A percentile compares a stretch with the other conserved stretches of the same genome.
Conservation (phyloP, 35 echinoderm and acorn worm species). For the Eucidaris tribuloides region DNA sequence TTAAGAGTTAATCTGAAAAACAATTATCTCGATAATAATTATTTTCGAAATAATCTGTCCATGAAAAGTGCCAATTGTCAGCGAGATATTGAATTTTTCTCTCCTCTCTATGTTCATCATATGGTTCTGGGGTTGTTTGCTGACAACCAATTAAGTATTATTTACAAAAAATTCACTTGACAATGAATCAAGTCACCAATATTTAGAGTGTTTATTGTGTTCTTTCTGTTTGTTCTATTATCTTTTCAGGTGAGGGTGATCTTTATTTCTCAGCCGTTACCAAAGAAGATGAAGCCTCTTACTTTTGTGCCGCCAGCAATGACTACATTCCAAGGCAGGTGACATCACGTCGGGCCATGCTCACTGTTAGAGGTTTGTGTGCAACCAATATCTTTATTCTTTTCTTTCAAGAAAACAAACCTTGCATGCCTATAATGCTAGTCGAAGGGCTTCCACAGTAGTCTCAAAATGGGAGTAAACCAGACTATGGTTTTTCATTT, state of each 20-base stretch:
- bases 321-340: slow-evolving; percentile 55
- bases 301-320: slow-evolving; percentile 91
- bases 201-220: too few species aligned
- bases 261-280: slow-evolving; percentile 65
- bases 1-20: too few species aligned
- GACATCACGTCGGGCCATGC: slow-evolving; percentile 63
- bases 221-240: background rate
- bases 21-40: too few species aligned
- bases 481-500: background rate
- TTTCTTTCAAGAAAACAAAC: background rate
- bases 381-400: background rate
- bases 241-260: slow-evolving; percentile 70
- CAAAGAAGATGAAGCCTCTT: slow-evolving; percentile 69
- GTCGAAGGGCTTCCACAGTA: background rate
- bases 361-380: slow-evolving; percentile 75
- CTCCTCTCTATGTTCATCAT: too few species aligned
- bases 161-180: too few species aligned
- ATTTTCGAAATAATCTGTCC: too few species aligned
- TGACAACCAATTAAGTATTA: too few species aligned
- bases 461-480: background rate
- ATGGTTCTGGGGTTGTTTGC: too few species aligned
- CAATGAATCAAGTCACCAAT: too few species aligned
- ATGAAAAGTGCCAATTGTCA: too few species aligned
- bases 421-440: background rate
- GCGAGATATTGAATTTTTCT: too few species aligned